Evolutionary conservation across 2,888 invertebrate genomes (phyloP).

Genomic region (Carcina quercana): DNA sequence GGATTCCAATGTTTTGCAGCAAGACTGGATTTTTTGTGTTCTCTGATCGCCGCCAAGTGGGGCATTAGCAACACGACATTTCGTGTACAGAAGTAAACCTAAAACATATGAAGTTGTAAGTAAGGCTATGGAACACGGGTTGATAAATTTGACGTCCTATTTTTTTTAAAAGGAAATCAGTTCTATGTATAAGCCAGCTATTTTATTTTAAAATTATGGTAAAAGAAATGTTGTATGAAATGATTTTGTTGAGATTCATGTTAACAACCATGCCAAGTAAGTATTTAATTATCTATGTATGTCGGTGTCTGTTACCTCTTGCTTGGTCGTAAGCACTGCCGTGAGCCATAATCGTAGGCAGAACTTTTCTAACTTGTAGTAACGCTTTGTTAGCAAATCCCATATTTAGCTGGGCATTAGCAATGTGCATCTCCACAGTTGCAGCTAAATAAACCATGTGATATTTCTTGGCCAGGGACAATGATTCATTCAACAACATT

Average conservation of each 20-base stretch:
- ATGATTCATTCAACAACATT: slow-evolving; percentile 78
- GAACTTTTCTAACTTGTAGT: slow-evolving; percentile 78
- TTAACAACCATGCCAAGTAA: too few species aligned
- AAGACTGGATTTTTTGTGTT: slow-evolving; percentile 65
- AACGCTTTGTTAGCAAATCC: slow-evolving; percentile 86
- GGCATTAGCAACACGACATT: slow-evolving; percentile 83
- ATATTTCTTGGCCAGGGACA: slow-evolving; percentile 83
- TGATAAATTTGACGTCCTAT: too few species aligned
- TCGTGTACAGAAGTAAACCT: slow-evolving; percentile 81
- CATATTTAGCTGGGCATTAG: slow-evolving; percentile 84
- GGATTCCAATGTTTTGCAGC: slow-evolving; percentile 76
- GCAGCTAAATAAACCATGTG: slow-evolving; percentile 86
- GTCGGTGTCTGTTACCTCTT: too few species aligned
- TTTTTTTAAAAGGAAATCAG: too few species aligned
- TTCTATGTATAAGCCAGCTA: too few species aligned
- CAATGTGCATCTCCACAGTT: slow-evolving; percentile 84
- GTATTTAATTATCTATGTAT: background rate
- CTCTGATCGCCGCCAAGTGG: slow-evolving; percentile 62
- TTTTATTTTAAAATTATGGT: too few species aligned
- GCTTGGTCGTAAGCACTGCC: slow-evolving; percentile 89
- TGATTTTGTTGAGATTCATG: too few species aligned
- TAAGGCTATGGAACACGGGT: too few species aligned
- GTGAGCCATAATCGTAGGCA: slow-evolving; percentile 84
- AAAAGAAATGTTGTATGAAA: too few species aligned
- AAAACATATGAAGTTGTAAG: slow-evolving; percentile 8